Evolutionary conservation across 2,797 vertebrate species (phyloP).

Genomic region (Kryptolebias ocellatus): DNA sequence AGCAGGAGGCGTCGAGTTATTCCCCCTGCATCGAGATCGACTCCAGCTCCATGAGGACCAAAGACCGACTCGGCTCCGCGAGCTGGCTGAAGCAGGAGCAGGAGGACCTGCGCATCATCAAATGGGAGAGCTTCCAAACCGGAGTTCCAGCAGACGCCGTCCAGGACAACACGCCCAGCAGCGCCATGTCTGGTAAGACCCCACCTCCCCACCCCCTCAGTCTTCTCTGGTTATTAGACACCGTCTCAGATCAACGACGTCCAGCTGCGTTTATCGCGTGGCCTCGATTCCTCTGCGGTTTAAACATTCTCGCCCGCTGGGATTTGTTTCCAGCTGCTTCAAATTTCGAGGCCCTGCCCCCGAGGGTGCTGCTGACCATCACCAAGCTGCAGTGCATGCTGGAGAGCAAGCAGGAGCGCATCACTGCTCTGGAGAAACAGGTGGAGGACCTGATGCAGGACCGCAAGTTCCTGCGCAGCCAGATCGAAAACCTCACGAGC

Average conservation of each 20-base stretch:
- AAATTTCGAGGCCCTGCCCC: constrained; percentile 65
- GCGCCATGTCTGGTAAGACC: constrained; percentile 75
- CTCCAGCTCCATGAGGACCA: constrained; percentile 77
- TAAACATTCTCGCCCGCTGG: neutral
- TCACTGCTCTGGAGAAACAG: constrained; percentile 74
- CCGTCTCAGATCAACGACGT: too few species aligned
- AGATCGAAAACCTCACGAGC: constrained; percentile 81
- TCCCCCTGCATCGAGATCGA: constrained; percentile 78
- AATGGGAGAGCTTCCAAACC: constrained; percentile 72
- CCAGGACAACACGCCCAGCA: constrained; percentile 82
- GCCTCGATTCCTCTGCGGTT: neutral
- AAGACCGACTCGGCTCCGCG: constrained; percentile 69
- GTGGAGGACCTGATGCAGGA: constrained; percentile 82
- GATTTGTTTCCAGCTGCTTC: constrained; percentile 46
- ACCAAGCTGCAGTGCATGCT: constrained; percentile 81
- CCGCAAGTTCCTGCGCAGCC: constrained; percentile 80
- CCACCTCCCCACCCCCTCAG: neutral
- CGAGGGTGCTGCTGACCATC: constrained; percentile 76
- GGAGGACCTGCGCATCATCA: constrained; percentile 72
- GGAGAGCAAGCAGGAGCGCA: constrained; percentile 81
- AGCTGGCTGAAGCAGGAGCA: constrained; percentile 79
- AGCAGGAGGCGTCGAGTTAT: constrained; percentile 71
- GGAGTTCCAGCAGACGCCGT: constrained; percentile 63
- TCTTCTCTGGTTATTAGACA: neutral
- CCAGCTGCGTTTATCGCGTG: too few species aligned